phyloP scores from a whole-genome alignment of 2,113 vertebrate species.

The Bucco capensis region DNA sequence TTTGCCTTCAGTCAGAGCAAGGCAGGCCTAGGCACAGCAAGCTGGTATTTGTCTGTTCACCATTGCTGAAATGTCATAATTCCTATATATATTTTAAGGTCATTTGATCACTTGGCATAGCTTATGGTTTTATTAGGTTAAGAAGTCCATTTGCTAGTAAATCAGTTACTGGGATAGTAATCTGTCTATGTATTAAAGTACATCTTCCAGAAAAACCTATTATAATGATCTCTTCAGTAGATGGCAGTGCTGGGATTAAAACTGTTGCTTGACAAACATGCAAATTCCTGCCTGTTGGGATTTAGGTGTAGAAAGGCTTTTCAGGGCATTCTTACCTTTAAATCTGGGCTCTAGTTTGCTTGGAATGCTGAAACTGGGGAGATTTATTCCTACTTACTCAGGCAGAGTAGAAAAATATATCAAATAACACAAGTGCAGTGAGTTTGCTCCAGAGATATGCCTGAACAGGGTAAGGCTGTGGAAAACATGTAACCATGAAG shows the following conservation, averaged over 20 bases:
- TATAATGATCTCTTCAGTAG: constrained; percentile 59
- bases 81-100: background rate
- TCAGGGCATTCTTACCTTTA: background rate
- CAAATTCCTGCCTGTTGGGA: constrained; percentile 57
- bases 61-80: background rate
- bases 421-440: background rate
- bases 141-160: background rate
- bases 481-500: background rate
- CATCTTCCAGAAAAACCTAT: constrained; percentile 2
- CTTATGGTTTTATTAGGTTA: background rate
- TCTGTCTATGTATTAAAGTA: background rate
- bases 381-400: background rate
- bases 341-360: background rate
- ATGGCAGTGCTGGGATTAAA: constrained; percentile 77
- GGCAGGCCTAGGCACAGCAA: background rate
- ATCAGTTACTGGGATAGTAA: background rate
- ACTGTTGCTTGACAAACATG: constrained; percentile 63
- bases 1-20: background rate
- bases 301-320: constrained; percentile 49
- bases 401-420: constrained; percentile 20
- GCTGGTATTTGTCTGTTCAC: background rate
- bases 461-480: background rate
- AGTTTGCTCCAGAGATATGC: background rate
- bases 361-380: background rate
- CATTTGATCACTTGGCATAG: background rate